Base-by-base conservation (phyloP, 2,888 invertebrate genomes). In the Hypercompe scribonia region DNA sequence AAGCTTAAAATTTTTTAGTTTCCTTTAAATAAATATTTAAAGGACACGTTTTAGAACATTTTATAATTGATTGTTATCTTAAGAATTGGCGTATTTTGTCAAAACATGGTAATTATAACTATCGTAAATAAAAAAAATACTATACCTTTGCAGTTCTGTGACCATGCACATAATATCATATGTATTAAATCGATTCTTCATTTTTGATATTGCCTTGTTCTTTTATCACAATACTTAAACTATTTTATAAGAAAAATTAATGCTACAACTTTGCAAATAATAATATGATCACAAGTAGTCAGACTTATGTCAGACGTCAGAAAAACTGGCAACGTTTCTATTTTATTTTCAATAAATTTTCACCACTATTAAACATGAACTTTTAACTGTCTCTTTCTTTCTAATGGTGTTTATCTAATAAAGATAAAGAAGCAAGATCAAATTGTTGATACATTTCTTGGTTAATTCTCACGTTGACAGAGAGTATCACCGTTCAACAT, bases 131-230 rank as follows among this genome's bases (percentile, higher is more conserved):
- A 31, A 61, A 61, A 61, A 61, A 4, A 18, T 18, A 18, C 54
- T 54, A 8, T 68, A 98, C 98, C 96, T 97, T 93, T 98, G 98
- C 39, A 99, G 94, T 93, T 99, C 99, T 68, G 97, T 97, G 71
- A 99, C 96, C 86, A 97, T 97, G 89, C 99, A 99, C 82, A 98
- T 97, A 80, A 99, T 97, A 96, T 99, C 99, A 86, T 98, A 97
- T 0, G 99, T 98, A 89, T 98, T 99, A 92, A 99, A 99, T 87
- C 99, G 96, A 1, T 97, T 98, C 96, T 99, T 99, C 99, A 99
- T 99, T 84, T 91, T 93, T 78, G 65, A 31, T 42, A 69, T 31
- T 34, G 76, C 80, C 39, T 28, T 78, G 61, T 75, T 74, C 61
- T 31, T 61, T 13, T 74, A 61, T 70, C 74, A 80, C 46, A 77